phyloP scores from a whole-genome alignment of 2,797 vertebrate species.

The Pseudocheirus occidentalis region DNA sequence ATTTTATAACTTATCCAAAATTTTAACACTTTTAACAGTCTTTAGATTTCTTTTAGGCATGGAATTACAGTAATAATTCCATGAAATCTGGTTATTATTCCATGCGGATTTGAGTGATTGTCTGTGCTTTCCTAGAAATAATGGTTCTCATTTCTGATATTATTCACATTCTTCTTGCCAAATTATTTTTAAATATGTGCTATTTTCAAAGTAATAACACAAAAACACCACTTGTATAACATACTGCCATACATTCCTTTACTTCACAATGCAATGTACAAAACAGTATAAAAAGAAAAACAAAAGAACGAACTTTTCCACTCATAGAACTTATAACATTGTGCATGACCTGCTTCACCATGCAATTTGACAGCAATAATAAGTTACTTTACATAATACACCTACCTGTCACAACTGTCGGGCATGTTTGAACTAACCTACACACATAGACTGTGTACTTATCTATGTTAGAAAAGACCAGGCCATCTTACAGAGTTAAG shows the following conservation, averaged over 20 bases:
- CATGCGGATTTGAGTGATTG: not conserved
- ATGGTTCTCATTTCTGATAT: not conserved
- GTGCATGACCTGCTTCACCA: not conserved
- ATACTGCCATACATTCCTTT: not conserved
- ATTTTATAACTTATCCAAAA: too few species aligned
- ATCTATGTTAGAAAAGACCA: not conserved
- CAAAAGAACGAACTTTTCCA: not conserved
- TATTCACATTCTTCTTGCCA: not conserved
- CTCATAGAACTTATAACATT: not conserved
- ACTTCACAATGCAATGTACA: conserved; percentile 3
- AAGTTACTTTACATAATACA: conserved; percentile 9
- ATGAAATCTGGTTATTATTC: not conserved
- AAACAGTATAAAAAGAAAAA: conserved; percentile 14
- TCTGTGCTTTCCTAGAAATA: not conserved
- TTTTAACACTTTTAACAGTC: too few species aligned
- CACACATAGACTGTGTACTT: too few species aligned
- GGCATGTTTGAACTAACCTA: not conserved
- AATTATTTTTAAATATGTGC: conserved; percentile 34
- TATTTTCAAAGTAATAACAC: conserved; percentile 25
- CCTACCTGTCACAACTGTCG: not conserved
- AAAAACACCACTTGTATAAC: not conserved
- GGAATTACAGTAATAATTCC: not conserved
- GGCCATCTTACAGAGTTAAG: not conserved
- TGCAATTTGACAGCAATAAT: not conserved
- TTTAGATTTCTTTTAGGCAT: too few species aligned